A percentile compares a stretch with the other conserved stretches of the same genome.
phyloP scores from a whole-genome alignment of 1,140 invertebrate species.

The Drosophila virilis region DNA sequence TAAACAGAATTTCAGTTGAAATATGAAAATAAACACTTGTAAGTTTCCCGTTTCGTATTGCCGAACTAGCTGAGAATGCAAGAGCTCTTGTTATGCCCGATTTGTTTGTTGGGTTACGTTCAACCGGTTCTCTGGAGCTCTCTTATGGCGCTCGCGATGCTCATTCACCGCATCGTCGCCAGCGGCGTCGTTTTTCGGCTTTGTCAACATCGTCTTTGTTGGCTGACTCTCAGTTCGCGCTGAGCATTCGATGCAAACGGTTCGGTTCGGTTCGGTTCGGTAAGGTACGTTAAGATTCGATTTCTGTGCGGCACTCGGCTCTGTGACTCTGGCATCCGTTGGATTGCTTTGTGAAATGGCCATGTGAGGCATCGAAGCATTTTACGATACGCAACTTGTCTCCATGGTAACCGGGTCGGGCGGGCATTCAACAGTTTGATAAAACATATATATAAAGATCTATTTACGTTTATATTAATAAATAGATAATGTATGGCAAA shows the following conservation, averaged over 20 bases:
- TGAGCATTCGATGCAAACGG: conserved; percentile 63
- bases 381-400: conserved; percentile 31
- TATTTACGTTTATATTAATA: conserved; percentile 37
- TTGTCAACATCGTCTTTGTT: conserved; percentile 2
- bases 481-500: conserved; percentile 19
- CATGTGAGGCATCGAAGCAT: conserved; percentile 60
- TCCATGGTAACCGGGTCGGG: conserved; percentile 1
- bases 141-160: conserved; percentile 34
- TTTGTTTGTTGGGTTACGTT: conserved; percentile 54
- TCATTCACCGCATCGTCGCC: conserved; percentile 26
- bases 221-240: conserved; percentile 50
- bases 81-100: background rate
- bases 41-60: too few species aligned
- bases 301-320: conserved; percentile 24
- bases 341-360: conserved; percentile 34
- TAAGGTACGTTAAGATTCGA: conserved; percentile 15
- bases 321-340: conserved; percentile 15
- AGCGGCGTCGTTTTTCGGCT: conserved; percentile 6
- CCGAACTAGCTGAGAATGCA: too few species aligned
- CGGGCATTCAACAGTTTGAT: conserved; percentile 42
- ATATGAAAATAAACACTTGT: too few species aligned
- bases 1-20: too few species aligned
- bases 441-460: conserved; percentile 50
- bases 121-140: conserved; percentile 53
- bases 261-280: conserved; percentile 46